Conservation (phyloP, 2,888 invertebrate species). For the Ormia ochracea region DNA sequence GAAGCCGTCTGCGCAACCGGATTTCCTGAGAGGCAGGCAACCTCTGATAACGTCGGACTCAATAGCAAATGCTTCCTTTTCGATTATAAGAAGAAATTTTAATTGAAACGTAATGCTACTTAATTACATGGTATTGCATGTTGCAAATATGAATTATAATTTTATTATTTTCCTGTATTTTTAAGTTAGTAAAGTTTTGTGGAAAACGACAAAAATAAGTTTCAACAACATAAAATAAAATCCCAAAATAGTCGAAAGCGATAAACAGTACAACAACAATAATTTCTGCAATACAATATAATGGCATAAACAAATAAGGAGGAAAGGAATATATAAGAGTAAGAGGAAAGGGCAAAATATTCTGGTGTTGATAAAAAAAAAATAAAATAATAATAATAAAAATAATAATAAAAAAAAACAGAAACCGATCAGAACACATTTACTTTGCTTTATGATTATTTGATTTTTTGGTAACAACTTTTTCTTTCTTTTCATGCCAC, state of each 20-base stretch:
- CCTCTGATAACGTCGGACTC: too few relatives aligned
- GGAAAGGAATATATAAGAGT: conserved; percentile 6
- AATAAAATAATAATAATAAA: too few relatives aligned
- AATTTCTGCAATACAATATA: conserved; percentile 36
- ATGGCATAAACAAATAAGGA: conserved; percentile 30
- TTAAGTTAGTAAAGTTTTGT: conserved; percentile 27
- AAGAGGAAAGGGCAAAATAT: neutral
- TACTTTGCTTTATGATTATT: conserved; percentile 62
- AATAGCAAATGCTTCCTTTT: too few relatives aligned
- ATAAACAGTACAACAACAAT: neutral
- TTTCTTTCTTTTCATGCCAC: conserved; percentile 47
- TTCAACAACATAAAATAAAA: conserved; percentile 50
- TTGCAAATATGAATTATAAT: too few relatives aligned
- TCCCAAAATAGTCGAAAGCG: neutral
- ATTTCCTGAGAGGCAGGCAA: too few relatives aligned
- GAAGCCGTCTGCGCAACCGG: too few relatives aligned
- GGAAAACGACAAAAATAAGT: conserved; percentile 31
- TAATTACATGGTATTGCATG: too few relatives aligned
- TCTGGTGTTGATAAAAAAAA: neutral
- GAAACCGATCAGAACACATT: conserved; percentile 49
- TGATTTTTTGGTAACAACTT: conserved; percentile 60
- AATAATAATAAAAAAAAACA: neutral
- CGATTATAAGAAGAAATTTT: too few relatives aligned
- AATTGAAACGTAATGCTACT: too few relatives aligned
- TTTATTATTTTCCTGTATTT: conserved; percentile 10